Conservation (phyloP, 2,888 invertebrate species). For the Dryobota labecula region DNA sequence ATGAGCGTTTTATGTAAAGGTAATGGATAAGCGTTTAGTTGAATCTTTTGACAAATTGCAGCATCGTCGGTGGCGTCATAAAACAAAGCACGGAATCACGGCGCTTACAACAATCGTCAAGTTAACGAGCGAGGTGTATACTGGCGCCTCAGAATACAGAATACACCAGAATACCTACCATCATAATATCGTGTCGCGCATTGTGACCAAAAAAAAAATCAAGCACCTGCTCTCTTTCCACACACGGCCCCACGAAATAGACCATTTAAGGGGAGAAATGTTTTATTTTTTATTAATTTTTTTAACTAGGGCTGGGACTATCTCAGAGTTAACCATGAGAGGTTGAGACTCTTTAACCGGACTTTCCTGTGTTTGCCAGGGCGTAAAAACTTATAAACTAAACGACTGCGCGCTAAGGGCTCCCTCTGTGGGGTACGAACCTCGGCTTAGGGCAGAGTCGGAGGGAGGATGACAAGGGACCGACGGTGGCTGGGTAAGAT, state of each 20-base stretch:
- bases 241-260: background rate
- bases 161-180: constrained; percentile 13
- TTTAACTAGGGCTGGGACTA: too few species aligned
- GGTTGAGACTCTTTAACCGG: too few species aligned
- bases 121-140: constrained; percentile 80
- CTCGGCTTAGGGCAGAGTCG: too few species aligned
- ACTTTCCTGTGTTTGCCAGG: too few species aligned
- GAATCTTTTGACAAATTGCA: constrained; percentile 84
- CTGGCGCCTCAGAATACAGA: constrained; percentile 40
- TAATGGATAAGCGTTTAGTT: constrained; percentile 80
- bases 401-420: too few species aligned
- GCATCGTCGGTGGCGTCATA: constrained; percentile 72
- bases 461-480: too few species aligned
- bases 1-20: constrained; percentile 71
- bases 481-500: too few species aligned
- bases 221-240: background rate
- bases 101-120: constrained; percentile 80
- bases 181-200: background rate
- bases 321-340: too few species aligned
- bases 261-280: too few species aligned
- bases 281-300: too few species aligned
- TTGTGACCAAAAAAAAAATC: background rate
- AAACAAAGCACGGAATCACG: constrained; percentile 81
- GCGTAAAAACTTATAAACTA: too few species aligned
- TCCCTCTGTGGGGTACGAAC: too few species aligned